These are phyloP conservation scores for Liposcelis brunnea DNA, from an alignment of 2,888 invertebrate species.

Conservation along the genomic window DNA sequence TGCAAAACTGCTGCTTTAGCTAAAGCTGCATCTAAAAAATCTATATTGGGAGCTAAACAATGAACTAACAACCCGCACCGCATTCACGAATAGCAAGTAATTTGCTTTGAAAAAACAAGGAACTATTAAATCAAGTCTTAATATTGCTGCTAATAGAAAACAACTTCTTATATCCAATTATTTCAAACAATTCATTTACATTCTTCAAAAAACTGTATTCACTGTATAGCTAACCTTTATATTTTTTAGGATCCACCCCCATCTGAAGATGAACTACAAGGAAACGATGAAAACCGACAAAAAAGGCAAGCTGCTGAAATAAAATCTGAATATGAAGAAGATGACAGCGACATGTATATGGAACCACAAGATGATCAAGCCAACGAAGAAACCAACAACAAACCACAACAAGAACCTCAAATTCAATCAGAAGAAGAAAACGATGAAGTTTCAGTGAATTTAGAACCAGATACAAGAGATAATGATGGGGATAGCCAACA, in stretches of 20 bases:
- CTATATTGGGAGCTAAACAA: too few relatives aligned
- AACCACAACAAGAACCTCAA: not conserved
- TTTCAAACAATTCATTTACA: too few relatives aligned
- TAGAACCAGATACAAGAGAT: not conserved
- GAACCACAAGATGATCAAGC: slow-evolving; percentile 2
- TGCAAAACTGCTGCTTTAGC: too few relatives aligned
- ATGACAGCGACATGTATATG: slow-evolving; percentile 6
- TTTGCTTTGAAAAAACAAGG: too few relatives aligned
- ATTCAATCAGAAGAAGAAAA: not conserved
- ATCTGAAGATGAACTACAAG: slow-evolving; percentile 4
- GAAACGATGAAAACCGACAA: not conserved
- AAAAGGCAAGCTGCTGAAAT: not conserved
- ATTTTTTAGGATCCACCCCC: slow-evolving; percentile 6
- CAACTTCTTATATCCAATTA: too few relatives aligned
- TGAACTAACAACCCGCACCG: too few relatives aligned
- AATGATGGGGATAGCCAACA: slow-evolving; percentile 17
- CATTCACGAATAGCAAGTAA: too few relatives aligned
- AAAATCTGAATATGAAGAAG: not conserved
- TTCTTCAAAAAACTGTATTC: too few relatives aligned
- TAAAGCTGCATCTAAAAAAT: too few relatives aligned
- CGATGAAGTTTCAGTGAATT: not conserved
- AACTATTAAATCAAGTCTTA: too few relatives aligned
- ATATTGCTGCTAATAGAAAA: too few relatives aligned
- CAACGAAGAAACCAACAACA: not conserved
- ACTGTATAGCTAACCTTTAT: too few relatives aligned